phyloP scores from a whole-genome alignment of 2,113 vertebrate genomes.

The Cyprinus carpio region DNA sequence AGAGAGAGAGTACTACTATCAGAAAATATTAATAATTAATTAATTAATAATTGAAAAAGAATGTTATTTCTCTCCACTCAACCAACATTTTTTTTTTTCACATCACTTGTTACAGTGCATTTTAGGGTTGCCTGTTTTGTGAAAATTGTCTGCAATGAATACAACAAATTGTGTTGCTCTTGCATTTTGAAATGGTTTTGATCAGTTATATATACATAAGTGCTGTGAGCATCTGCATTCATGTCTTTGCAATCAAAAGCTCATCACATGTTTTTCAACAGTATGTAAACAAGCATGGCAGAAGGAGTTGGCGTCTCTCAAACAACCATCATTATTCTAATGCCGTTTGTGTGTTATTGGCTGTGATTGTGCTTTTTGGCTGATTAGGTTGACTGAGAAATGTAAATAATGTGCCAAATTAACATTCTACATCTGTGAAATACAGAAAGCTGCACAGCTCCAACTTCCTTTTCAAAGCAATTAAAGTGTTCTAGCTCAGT shows the following conservation, averaged over 20 bases:
- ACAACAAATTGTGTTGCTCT: too few species aligned
- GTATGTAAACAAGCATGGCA: constrained; percentile 5
- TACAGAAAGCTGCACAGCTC: constrained; percentile 28
- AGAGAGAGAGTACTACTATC: too few species aligned
- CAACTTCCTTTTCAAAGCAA: constrained; percentile 47
- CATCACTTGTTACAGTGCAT: neutral
- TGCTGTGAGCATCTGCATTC: neutral
- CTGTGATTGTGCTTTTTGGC: constrained; percentile 32
- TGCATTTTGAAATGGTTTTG: neutral
- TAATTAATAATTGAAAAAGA: too few species aligned
- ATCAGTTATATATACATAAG: neutral
- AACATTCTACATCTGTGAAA: constrained; percentile 44
- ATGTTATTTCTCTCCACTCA: too few species aligned
- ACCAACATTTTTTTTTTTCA: neutral
- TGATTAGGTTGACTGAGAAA: constrained; percentile 38
- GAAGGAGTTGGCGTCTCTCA: constrained; percentile 29
- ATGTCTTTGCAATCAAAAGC: neutral
- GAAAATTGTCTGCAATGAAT: neutral
- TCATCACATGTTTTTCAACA: neutral
- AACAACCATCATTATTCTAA: constrained; percentile 30
- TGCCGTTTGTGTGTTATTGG: constrained; percentile 38
- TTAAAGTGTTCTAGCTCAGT: constrained; percentile 54
- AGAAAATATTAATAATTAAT: too few species aligned
- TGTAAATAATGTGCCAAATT: constrained; percentile 58
- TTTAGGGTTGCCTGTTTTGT: neutral